Percentiles rank a stretch among this genome's conserved stretches.
Conservation (phyloP, 2,113 vertebrate species). For the Maccullochella peelii region DNA sequence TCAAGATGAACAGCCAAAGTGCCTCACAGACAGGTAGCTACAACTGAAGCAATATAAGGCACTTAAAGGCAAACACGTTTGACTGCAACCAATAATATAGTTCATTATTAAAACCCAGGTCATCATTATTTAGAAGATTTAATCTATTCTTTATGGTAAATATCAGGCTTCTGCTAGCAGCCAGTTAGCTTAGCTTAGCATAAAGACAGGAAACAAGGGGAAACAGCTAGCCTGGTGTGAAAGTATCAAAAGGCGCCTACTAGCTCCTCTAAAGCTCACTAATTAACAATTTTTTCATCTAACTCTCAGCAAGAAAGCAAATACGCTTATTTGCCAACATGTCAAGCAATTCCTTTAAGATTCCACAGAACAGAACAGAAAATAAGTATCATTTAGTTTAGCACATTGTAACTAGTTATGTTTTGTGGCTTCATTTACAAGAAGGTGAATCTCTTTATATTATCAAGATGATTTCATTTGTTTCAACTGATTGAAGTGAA, state of each 20-base stretch:
- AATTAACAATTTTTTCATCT: background rate
- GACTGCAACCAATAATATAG: background rate
- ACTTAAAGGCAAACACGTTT: background rate
- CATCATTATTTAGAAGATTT: background rate
- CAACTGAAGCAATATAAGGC: background rate
- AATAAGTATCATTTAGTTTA: background rate
- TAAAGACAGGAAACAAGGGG: background rate
- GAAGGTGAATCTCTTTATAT: background rate
- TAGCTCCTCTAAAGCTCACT: background rate
- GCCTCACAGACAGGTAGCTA: slow-evolving; percentile 80
- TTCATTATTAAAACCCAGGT: background rate
- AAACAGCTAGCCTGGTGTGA: background rate
- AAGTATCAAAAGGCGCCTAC: background rate
- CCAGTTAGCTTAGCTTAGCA: background rate
- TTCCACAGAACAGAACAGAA: background rate
- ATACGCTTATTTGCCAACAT: background rate
- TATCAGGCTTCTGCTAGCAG: too few relatives aligned
- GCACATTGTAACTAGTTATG: background rate
- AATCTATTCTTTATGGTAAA: background rate
- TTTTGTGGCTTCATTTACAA: background rate
- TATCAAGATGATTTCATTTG: background rate
- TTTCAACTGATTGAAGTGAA: too few relatives aligned
- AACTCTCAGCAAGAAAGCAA: background rate
- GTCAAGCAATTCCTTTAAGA: background rate
- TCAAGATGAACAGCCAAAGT: slow-evolving; percentile 83